Evolutionary conservation across 2,797 vertebrate species (phyloP), one percentile per base, ranked within the genome.

Genomic region (Scomberomorus guttatus): DNA sequence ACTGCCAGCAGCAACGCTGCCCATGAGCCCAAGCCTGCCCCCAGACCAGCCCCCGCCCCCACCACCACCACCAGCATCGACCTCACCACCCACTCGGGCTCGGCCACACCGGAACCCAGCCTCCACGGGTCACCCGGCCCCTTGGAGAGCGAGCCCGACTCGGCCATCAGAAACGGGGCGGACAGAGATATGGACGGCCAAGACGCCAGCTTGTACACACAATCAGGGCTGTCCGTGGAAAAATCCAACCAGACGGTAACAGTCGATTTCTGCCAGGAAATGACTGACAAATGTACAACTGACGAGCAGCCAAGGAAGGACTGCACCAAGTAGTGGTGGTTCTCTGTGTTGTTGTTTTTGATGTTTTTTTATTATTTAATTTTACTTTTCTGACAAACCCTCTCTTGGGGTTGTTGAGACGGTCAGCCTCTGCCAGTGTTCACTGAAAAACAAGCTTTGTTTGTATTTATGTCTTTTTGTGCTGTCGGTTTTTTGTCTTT

Each of bases 201-300:
- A 3, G 95, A 96, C 48, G 84, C 94, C 68, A 92, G 95, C 91
- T 91, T 91, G 90, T 97, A 95, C 92, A 81, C 94, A 0, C 95
- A 97, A 92, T 95, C 95, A 59, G 96, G 94, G 75, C 93, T 95
- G 78, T 93, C 95, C n/a, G 82, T 93, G 50, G 97, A 97, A 87
- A 96, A 96, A 84, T 95, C 96, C 93, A 97, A 95, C 94, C 98
- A 99, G 90, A 97, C 98, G 2, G 98, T 99, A 81, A 99, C 98
- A 0, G 97, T 99, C 84, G 98, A 99, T 94, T 99, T 99, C 93
- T 99, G 98, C 95, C 98, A 99, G 95, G 98, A 99, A 95, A 99
- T 99, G 98, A 98, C 98, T 89, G 98, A 99, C 89, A 99, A 99
- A 95, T 99, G 98, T 96, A 99, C 98, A 75, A 99, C 98, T 62